phyloP scores from a whole-genome alignment of 2,888 invertebrate species.

The Hyposoter dolosus region DNA sequence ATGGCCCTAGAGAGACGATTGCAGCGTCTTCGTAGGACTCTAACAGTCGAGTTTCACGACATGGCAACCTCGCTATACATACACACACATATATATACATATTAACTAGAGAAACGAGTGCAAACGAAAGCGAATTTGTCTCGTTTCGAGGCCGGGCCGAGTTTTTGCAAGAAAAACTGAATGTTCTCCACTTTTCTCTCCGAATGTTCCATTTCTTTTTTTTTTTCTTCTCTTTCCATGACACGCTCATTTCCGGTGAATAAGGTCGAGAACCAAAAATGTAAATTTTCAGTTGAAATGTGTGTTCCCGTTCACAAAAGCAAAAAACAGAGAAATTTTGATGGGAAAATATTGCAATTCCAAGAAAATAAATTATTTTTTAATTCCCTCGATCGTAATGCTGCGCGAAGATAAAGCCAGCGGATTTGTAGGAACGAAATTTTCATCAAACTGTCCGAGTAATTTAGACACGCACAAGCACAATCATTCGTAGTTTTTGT shows the following conservation, averaged over 20 bases:
- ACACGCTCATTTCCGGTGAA: neutral
- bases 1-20: constrained; percentile 31
- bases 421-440: neutral
- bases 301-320: neutral
- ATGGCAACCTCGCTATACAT: neutral
- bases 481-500: no score
- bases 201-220: neutral
- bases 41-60: constrained; percentile 26
- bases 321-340: neutral
- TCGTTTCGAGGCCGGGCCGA: constrained; percentile 25
- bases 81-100: neutral
- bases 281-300: constrained; percentile 25
- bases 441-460: neutral
- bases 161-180: constrained; percentile 47
- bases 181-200: constrained; percentile 32
- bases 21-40: neutral
- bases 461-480: neutral
- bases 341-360: neutral
- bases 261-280: constrained; percentile 33
- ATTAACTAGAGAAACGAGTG: constrained; percentile 8
- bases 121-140: constrained; percentile 46
- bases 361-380: neutral
- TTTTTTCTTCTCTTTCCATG: constrained; percentile 1
- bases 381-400: neutral
- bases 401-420: neutral